Evolutionary conservation across 2,888 invertebrate genomes (phyloP), one percentile per base, ranked within the genome.

Genomic region (Apoda limacodes): DNA sequence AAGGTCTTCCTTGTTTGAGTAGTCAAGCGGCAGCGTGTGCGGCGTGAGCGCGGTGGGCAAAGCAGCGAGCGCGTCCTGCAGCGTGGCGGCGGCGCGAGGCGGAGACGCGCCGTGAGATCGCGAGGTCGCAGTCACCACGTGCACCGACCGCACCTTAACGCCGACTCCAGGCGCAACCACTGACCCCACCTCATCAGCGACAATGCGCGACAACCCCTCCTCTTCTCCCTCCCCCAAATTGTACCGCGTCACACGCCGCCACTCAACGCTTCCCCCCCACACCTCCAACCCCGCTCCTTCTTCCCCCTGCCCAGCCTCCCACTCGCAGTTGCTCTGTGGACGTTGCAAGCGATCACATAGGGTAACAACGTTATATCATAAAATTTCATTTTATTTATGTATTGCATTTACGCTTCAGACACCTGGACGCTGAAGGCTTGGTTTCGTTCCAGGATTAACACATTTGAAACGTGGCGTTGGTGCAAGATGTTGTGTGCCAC

Each of bases 181-280:
- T 57, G 5, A 61, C 39, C 24, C 56, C 51, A 22, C 42, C 45
- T 32, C 30, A 30, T 3, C 25, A 28, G 34, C 15, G 40, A 30
- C 42, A 42, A 31, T 46, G 36, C 41, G 22, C 22, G 37, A 61
- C 37, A 46, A 62, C 35, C n/a, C n/a, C n/a, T n/a, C n/a, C 23
- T 13, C 39, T 14, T 17, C 12, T 5, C 17, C 5, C 9, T 15
- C 34, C 17, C 30, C 34, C 38, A 59, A 48, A 42, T 60, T 31
- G 53, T 63, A 62, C 33, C 67, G 61, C 39, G 56, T 34, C 31
- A 60, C 43, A 36, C 69, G 62, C 25, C 63, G 60, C 37, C 23
- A 11, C n/a, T 30, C 19, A 10, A 33, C 19, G 6, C 35, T 12
- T 19, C 25, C 6, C 13, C 12, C 13, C 42, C 39, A 25, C 12